phyloP scores from a whole-genome alignment of 2,888 invertebrate genomes.

The Lapara coniferarum region DNA sequence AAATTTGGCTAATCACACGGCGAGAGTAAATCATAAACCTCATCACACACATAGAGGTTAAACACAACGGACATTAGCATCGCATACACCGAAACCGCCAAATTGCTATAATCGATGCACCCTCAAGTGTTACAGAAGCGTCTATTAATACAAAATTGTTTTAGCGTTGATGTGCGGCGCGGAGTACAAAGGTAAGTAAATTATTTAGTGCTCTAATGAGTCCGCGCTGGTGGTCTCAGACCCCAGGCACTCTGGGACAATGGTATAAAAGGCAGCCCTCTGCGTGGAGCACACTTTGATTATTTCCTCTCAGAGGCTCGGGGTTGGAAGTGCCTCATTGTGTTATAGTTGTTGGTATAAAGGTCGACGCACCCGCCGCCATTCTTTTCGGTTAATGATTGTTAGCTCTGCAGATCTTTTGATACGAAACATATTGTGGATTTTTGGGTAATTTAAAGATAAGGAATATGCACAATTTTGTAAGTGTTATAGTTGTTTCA shows the following conservation, averaged over 20 bases:
- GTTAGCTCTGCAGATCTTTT: constrained; percentile 18
- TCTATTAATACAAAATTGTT: constrained; percentile 44
- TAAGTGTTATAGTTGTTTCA: background rate
- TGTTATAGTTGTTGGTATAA: constrained; percentile 23
- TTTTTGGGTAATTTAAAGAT: constrained; percentile 7
- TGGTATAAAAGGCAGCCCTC: constrained; percentile 24
- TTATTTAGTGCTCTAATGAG: constrained; percentile 54
- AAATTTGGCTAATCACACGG: too few relatives aligned
- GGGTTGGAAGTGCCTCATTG: constrained; percentile 26
- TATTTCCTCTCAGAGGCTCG: constrained; percentile 25
- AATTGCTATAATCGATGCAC: constrained; percentile 18
- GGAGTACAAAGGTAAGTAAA: constrained; percentile 57
- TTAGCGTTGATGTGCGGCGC: constrained; percentile 38
- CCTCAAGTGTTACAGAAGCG: background rate
- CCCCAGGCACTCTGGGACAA: constrained; percentile 76
- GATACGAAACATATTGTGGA: constrained; percentile 1
- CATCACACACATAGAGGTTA: too few relatives aligned
- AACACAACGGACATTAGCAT: too few relatives aligned
- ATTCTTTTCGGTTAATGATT: constrained; percentile 16
- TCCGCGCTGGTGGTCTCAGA: constrained; percentile 46
- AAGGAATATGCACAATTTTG: background rate
- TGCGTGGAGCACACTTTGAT: constrained; percentile 24
- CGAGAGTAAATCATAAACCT: too few relatives aligned
- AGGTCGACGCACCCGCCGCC: constrained; percentile 24
- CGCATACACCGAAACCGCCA: background rate